Evolutionary conservation across 1,140 invertebrate genomes (phyloP), one percentile per base, ranked within the genome.

Genomic region (Drosophila nannoptera): DNA sequence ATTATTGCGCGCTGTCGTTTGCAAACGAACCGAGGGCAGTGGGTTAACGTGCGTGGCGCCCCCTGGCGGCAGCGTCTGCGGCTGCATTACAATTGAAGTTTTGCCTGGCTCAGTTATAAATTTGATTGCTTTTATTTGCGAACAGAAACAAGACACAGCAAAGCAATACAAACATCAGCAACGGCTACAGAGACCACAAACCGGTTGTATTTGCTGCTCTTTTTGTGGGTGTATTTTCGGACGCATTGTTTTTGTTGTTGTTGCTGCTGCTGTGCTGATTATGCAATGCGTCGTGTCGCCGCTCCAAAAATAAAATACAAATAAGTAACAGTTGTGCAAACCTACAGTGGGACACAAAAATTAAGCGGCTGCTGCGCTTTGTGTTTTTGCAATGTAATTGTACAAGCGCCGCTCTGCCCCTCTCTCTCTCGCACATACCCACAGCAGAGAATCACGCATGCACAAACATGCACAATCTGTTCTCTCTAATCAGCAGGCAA

Each of bases 201-300:
- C 78, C 80, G 80, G 78, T 83, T 83, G 52, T 40, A 38, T 42
- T 53, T 45, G 42, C 14, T 36, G 56, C 63, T 54, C 63, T 66
- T 63, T 70, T 76, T 69, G 78, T 83, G 78, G 78, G 78, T 84
- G 78, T 83, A 84, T 73, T 80, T 65, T 50, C 60, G 78, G 64
- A 70, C 58, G 64, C 75, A 55, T 82, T 78, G 50, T 71, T 62
- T 49, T 68, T 74, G 49, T 70, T 66, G 59, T 12, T 42, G 40
- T 12, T 42, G 14, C 12, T 56, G 52, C 50, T 55, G 52, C 38
- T 69, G 43, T 78, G 60, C 73, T 45, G 78, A 80, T 83, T 83
- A 83, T 83, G 78, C 81, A 83, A 83, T 77, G 63, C 62, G 68
- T 84, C 76, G 78, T 83, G 78, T 78, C 59, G 59, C 73, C 75